Conservation (phyloP, 2,113 vertebrate species). For the Spheniscus mendiculus region DNA sequence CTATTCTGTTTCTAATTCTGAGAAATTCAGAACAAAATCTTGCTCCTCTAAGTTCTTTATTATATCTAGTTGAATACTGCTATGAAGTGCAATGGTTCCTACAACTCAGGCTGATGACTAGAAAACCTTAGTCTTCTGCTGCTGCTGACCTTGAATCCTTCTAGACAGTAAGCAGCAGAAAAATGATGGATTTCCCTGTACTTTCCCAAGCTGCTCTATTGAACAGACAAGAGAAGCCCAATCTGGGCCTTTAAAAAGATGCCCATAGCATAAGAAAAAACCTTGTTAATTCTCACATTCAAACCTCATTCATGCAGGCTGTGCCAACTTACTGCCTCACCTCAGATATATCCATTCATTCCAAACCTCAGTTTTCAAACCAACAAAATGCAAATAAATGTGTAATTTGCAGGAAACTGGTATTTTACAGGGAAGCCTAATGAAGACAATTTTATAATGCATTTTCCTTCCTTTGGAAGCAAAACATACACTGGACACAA, state of each 20-base stretch:
- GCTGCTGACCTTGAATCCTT: background rate
- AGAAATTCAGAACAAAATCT: background rate
- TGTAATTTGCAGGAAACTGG: background rate
- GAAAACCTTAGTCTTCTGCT: background rate
- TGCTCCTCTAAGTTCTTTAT: background rate
- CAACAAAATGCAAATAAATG: background rate
- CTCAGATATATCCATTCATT: background rate
- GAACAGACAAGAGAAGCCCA: background rate
- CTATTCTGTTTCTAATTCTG: background rate
- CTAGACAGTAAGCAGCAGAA: background rate
- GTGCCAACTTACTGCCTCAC: background rate
- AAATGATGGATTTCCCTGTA: background rate
- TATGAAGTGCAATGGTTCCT: background rate
- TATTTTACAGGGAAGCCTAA: background rate
- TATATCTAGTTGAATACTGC: background rate
- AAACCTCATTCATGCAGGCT: background rate
- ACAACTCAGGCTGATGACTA: background rate
- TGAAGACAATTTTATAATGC: background rate
- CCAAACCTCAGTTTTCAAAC: background rate
- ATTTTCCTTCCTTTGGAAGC: background rate
- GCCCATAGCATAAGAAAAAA: background rate
- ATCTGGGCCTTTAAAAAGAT: background rate
- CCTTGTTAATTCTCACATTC: background rate
- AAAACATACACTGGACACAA: background rate
- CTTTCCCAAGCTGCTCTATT: background rate